Evolutionary conservation across 53 echinoderm and acorn worm genomes (phyloP).

Genomic region (Holothuria scabra): DNA sequence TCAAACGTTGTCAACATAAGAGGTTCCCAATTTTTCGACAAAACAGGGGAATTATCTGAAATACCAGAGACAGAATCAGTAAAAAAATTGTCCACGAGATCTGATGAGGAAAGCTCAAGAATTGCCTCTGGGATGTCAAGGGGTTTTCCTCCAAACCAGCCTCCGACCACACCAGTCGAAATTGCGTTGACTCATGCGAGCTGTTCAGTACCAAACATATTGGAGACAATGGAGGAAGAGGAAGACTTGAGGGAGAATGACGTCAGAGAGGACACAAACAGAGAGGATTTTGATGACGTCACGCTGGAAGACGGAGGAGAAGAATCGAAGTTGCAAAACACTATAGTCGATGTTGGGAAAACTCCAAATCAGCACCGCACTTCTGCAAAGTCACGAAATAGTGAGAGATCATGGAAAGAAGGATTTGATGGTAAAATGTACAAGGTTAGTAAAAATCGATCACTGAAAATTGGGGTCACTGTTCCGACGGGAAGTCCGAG

Average conservation of each 20-base stretch:
- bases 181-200: constrained; percentile 35
- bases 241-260: background rate
- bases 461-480: background rate
- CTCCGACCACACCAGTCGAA: constrained; percentile 77
- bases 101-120: constrained; percentile 16
- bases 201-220: constrained; percentile 52
- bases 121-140: background rate
- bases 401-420: constrained; percentile 19
- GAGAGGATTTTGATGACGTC: background rate
- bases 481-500: background rate
- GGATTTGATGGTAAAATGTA: constrained; percentile 35
- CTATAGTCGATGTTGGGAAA: background rate
- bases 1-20: background rate
- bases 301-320: background rate
- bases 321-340: background rate
- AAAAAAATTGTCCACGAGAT: background rate
- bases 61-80: constrained; percentile 21
- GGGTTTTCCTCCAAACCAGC: constrained; percentile 63
- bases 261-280: background rate
- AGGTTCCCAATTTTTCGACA: constrained; percentile 24
- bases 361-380: background rate
- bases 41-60: constrained; percentile 7
- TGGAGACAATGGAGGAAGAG: constrained; percentile 51
- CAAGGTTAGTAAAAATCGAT: constrained; percentile 16
- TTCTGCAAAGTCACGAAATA: constrained; percentile 8